Conservation (phyloP, 2,113 vertebrate genomes). For the Nyctibius bracteatus region DNA sequence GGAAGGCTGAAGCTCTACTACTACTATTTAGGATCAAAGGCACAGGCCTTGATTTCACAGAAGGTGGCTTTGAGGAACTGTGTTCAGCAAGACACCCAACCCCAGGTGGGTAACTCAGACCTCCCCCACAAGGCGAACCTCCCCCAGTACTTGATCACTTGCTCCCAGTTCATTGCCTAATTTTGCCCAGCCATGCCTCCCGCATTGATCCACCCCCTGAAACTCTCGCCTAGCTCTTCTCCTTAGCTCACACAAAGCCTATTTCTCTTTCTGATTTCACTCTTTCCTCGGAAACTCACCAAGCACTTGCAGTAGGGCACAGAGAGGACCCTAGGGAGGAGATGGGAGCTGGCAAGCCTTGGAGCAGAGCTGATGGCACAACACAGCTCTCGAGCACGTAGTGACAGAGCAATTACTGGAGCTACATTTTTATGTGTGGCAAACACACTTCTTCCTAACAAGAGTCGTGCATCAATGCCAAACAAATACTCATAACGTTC, state of each 20-base stretch:
- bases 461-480: not conserved
- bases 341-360: not conserved
- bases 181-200: not conserved
- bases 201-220: rapidly evolving
- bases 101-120: not conserved
- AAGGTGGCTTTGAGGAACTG: not conserved
- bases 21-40: not conserved
- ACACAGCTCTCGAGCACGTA: not conserved
- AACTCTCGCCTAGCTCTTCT: not conserved
- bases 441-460: not conserved
- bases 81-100: not conserved
- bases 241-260: not conserved
- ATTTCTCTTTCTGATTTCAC: not conserved
- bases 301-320: not conserved
- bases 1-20: not conserved
- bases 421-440: not conserved
- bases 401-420: not conserved
- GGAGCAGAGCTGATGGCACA: not conserved
- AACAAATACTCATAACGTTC: not conserved
- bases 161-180: not conserved
- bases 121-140: not conserved
- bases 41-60: not conserved
- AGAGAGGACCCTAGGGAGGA: not conserved
- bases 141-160: rapidly evolving
- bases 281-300: not conserved